Percentiles rank a stretch among this genome's conserved stretches.
Evolutionary conservation across 2,797 vertebrate species (phyloP).

Genomic region (Paedocypris micromegethes): DNA sequence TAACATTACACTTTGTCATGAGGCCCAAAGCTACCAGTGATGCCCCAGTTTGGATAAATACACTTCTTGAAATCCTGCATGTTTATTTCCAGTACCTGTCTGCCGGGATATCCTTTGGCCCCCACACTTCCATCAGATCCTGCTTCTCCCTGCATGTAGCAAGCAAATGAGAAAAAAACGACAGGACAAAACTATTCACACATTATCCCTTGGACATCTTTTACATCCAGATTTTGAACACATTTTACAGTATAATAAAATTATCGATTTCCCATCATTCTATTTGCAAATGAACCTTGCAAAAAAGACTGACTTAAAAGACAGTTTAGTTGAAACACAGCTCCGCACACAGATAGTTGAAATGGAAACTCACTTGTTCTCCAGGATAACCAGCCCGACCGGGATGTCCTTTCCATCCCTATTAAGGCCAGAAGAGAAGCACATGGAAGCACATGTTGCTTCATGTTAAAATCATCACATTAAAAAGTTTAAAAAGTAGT

Average conservation of each 20-base stretch:
- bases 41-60: too few species aligned
- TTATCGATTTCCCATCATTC: neutral
- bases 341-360: too few species aligned
- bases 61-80: conserved; percentile 13
- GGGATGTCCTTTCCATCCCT: conserved; percentile 85
- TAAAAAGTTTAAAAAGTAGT: too few species aligned
- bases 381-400: conserved; percentile 86
- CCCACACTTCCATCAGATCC: conserved; percentile 88
- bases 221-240: neutral
- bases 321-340: too few species aligned
- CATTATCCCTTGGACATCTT: conserved; percentile 6
- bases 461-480: neutral
- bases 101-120: conserved; percentile 99
- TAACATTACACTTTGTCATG: too few species aligned
- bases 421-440: conserved; percentile 39
- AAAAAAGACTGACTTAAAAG: too few species aligned
- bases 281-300: neutral
- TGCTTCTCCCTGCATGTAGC: conserved; percentile 73
- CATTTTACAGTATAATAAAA: neutral
- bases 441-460: conserved; percentile 2
- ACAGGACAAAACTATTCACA: conserved; percentile 35
- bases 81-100: conserved; percentile 99
- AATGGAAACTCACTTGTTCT: conserved; percentile 81
- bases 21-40: too few species aligned
- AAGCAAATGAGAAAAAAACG: conserved; percentile 29